Conservation (phyloP, 2,113 vertebrate genomes). For the Nibea coibor region DNA sequence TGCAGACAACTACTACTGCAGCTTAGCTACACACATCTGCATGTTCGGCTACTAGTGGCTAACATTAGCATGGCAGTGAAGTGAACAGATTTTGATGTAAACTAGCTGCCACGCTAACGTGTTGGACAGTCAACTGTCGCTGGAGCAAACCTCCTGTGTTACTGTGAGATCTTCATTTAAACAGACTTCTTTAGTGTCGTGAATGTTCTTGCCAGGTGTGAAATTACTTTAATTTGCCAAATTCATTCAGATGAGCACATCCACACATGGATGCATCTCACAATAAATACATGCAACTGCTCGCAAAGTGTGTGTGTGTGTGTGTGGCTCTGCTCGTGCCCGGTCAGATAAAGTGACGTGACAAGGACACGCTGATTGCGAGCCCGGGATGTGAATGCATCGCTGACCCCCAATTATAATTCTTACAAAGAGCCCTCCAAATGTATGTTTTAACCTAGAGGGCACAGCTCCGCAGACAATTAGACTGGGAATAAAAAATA, state of each 20-base stretch:
- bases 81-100: background rate
- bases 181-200: background rate
- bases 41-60: no score
- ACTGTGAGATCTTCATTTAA: background rate
- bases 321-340: constrained; percentile 11
- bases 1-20: no score
- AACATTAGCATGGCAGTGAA: background rate
- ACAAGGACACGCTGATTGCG: constrained; percentile 47
- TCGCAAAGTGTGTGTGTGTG: background rate
- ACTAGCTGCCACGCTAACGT: background rate
- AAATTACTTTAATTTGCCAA: background rate
- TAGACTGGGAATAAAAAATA: constrained; percentile 20
- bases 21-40: background rate
- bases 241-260: background rate
- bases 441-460: constrained; percentile 42
- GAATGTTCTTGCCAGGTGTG: background rate
- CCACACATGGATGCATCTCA: background rate
- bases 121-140: no score
- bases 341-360: constrained; percentile 12
- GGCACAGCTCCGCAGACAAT: constrained; percentile 56
- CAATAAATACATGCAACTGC: background rate
- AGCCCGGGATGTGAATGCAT: constrained; percentile 29
- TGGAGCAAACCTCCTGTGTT: background rate
- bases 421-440: constrained; percentile 57
- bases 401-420: constrained; percentile 57